Base-by-base conservation (phyloP, 2,888 invertebrate genomes). In the Drosophila paranaensis region DNA sequence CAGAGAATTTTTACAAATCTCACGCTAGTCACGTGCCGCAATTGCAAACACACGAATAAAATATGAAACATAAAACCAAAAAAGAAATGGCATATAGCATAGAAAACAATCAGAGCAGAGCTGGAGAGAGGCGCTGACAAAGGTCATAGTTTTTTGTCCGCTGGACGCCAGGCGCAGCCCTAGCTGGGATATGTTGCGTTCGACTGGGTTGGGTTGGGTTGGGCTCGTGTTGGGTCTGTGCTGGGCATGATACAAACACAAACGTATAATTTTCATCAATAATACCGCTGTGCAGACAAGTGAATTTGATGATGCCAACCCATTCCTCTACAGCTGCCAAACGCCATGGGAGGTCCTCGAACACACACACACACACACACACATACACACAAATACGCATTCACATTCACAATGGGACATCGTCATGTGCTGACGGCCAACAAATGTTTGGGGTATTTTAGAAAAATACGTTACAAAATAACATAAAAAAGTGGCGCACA, bases 251-350 rank as follows among this genome's bases (percentile, higher is more conserved):
- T 79, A 77, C 79, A 69, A 79, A 76, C 71, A 76, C 83, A 82
- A 83, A 81, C 83, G 79, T 83, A 83, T 81, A 82, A 82, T 81
- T 82, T 82, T 81, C 81, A 82, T 81, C 83, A 81, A 81, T 82
- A 82, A 82, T 79, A 79, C 77, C 77, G 70, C 66, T 79, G 69
- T 68, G 74, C 82, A 81, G 81, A 81, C 81, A 81, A 81, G 81
- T 81, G 81, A 81, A 82, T 82, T 82, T 81, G 81, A 81, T 82
- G 82, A 81, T 82, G 81, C 74, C 74, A 65, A 39, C 67, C 62
- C 40, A 43, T 30, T 42, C 46, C 40, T 20, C 35, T 30, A 46
- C 27, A 50, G 55, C 48, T 65, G 65, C 53, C 70, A 35, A 63
- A 63, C 79, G 64, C 76, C 73, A 76, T 60, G 79, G 78, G 78